Evolutionary conservation across 2,888 invertebrate genomes (phyloP).

Genomic region (Anticlea derivata): DNA sequence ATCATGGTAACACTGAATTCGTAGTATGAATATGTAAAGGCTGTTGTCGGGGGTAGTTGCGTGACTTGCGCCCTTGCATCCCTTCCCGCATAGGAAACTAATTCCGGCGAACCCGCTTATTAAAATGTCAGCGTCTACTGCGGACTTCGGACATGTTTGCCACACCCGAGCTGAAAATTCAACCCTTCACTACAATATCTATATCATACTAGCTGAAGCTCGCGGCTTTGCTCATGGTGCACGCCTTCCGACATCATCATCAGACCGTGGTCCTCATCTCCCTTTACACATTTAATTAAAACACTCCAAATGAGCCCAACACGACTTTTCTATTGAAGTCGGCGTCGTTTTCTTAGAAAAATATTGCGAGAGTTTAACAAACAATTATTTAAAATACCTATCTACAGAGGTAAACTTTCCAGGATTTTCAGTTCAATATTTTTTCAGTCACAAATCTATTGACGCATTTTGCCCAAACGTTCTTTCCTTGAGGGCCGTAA

Average conservation of each 20-base stretch:
- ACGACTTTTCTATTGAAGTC: too few relatives aligned
- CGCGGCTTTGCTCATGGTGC: too few relatives aligned
- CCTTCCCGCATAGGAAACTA: conserved; percentile 50
- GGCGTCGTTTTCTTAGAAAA: too few relatives aligned
- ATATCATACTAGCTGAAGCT: too few relatives aligned
- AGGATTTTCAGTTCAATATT: conserved; percentile 1
- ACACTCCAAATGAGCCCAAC: too few relatives aligned
- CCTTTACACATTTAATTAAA: too few relatives aligned
- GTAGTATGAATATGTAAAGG: conserved; percentile 38
- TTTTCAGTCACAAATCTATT: background rate
- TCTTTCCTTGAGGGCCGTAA: conserved; percentile 24
- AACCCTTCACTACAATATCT: background rate
- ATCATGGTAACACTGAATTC: conserved; percentile 17
- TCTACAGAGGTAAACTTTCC: background rate
- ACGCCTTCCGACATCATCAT: too few relatives aligned
- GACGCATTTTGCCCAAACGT: conserved; percentile 4
- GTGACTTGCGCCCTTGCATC: conserved; percentile 58
- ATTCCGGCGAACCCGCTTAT: conserved; percentile 40
- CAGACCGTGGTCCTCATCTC: too few relatives aligned
- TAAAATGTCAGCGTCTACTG: conserved; percentile 38
- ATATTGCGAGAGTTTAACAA: conserved; percentile 8
- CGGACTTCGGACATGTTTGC: conserved; percentile 14
- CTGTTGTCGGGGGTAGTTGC: conserved; percentile 50
- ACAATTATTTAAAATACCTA: too few relatives aligned
- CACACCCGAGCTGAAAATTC: conserved; percentile 5